Percentiles rank a stretch among this genome's conserved stretches.
Conservation (phyloP, 2,113 vertebrate species). For the Petroica traversi region DNA sequence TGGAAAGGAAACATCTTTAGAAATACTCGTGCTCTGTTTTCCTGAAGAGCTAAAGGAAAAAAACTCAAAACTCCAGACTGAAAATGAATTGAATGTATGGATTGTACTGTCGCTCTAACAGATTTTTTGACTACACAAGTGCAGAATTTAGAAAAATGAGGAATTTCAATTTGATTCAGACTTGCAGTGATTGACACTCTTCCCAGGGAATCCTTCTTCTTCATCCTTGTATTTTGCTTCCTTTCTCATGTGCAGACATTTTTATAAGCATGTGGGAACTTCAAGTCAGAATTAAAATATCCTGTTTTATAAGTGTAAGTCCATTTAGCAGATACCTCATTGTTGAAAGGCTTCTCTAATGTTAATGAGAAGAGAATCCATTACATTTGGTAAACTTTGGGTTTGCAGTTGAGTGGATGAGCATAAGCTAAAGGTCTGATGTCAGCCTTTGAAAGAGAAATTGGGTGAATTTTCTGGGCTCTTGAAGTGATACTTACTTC, state of each 20-base stretch:
- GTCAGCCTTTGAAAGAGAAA: not conserved
- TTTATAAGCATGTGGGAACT: not conserved
- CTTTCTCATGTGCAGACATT: not conserved
- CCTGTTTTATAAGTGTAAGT: not conserved
- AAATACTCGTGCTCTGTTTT: not conserved
- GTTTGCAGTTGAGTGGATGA: not conserved
- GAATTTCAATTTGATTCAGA: not conserved
- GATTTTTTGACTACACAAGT: not conserved
- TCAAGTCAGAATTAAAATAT: not conserved
- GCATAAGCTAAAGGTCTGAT: not conserved
- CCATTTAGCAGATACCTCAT: not conserved
- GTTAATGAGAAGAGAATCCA: not conserved
- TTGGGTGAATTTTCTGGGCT: not conserved
- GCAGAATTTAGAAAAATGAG: not conserved
- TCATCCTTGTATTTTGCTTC: not conserved
- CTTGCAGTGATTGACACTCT: not conserved
- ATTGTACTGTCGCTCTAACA: not conserved
- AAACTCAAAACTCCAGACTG: not conserved
- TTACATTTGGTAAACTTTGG: not conserved
- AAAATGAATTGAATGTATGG: not conserved
- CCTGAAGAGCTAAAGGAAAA: not conserved
- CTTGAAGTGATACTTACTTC: not conserved
- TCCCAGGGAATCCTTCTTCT: not conserved
- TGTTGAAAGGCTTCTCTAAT: not conserved
- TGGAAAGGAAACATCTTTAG: not conserved